Base-by-base conservation (phyloP, 2,797 vertebrate species). In the Pangasius krempfi region DNA sequence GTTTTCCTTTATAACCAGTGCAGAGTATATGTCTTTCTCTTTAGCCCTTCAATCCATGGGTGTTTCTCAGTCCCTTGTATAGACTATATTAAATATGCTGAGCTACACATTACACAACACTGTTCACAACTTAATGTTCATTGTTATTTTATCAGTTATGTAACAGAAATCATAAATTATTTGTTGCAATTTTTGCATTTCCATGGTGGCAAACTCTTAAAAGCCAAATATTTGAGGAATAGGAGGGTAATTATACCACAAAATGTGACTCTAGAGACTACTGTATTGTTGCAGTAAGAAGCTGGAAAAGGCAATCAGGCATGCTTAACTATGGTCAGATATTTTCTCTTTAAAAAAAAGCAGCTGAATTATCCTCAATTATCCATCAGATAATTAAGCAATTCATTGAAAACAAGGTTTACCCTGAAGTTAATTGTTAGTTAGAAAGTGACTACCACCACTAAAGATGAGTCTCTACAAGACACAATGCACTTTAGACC, bases 331-430 rank as follows among this genome's bases (percentile, higher is more conserved):
- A 27, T 58, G 56, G 12, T 25, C 20, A 58, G 60, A 60, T 25
- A 62, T 44, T 16, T 80, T 33, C 52, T 44, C 37, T 79, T 79
- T 4, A 82, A 60, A 20, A 56, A 50, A 79, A 83, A 68, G 14
- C 40, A 66, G 7, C 0, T 30, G 62, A 44, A 81, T 68, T 80
- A 27, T 60, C 27, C 50, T 89, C 58, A 86, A 56, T 79, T 87
- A 87, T 87, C 62, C 13, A 79, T 64, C 18, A 40, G 72, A 89
- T 89, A 80, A 80, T 47, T 87, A 76, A 87, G 84, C 73, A 89
- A 80, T 87, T 9, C 62, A 80, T 3, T 68, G 70, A 88, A 86
- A 73, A 47, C 27, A 72, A 88, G 22, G 56, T 70, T 83, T 27
- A 33, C 2, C 5, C 16, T 76, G 22, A 81, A 64, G 81, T 78